These are phyloP conservation scores for Iselma pallidipennis DNA, from an alignment of 2,888 invertebrate species.

Conservation along the genomic window DNA sequence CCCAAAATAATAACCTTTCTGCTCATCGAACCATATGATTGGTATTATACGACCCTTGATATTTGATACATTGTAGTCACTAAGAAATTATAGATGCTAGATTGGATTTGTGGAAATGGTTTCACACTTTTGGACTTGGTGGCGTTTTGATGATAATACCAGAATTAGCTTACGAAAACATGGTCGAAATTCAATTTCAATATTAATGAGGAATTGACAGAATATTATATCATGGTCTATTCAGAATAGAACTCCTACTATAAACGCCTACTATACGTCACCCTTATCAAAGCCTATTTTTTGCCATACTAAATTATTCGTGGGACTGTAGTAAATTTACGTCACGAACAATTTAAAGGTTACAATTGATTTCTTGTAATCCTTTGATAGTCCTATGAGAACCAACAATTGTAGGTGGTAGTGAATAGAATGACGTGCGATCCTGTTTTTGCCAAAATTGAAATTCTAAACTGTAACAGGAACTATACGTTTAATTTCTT, in stretches of 20 bases:
- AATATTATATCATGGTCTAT: not conserved
- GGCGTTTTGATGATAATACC: not conserved
- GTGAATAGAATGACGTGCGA: too few relatives aligned
- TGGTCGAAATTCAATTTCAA: not conserved
- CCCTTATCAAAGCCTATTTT: too few relatives aligned
- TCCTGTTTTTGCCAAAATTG: too few relatives aligned
- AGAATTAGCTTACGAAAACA: not conserved
- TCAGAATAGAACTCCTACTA: not conserved
- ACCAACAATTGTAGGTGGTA: too few relatives aligned
- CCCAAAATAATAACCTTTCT: constrained; percentile 53
- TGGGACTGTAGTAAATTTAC: too few relatives aligned
- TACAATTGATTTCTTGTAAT: too few relatives aligned
- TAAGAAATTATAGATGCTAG: constrained; percentile 22
- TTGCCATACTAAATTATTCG: too few relatives aligned
- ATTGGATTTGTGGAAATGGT: constrained; percentile 2
- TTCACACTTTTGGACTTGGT: constrained; percentile 11
- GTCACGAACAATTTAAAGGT: too few relatives aligned
- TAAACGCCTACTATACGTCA: too few relatives aligned
- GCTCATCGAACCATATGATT: constrained; percentile 52
- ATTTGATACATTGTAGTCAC: constrained; percentile 19
- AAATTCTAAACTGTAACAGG: too few relatives aligned
- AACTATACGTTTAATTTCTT: too few relatives aligned
- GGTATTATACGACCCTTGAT: constrained; percentile 43
- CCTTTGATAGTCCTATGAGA: too few relatives aligned
- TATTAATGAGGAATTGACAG: not conserved